Evolutionary conservation across 2,888 invertebrate species (phyloP).

Genomic region (Dolomedes plantarius): DNA sequence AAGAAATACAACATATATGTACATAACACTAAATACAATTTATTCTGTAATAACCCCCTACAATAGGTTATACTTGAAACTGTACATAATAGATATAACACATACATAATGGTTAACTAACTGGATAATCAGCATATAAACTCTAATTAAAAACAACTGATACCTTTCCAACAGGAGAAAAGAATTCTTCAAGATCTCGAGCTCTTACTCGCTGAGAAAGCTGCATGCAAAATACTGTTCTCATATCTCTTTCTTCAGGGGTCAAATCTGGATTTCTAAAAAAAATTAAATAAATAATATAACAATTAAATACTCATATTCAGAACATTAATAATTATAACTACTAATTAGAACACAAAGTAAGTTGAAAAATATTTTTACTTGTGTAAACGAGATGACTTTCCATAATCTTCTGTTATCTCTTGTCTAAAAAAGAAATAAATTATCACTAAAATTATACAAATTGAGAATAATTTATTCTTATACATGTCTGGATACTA

Average conservation of each 20-base stretch:
- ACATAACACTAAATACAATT: too few relatives aligned
- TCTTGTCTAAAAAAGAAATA: constrained; percentile 28
- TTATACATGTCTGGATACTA: too few relatives aligned
- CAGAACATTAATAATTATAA: neutral
- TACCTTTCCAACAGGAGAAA: constrained; percentile 98
- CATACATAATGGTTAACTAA: too few relatives aligned
- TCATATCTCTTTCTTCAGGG: constrained; percentile 96
- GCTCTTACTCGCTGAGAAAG: constrained; percentile 94
- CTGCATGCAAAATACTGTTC: constrained; percentile 99
- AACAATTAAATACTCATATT: neutral
- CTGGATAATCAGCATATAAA: too few relatives aligned
- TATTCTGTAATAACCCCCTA: too few relatives aligned
- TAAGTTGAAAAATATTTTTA: too few relatives aligned
- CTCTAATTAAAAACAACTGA: too few relatives aligned
- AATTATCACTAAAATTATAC: neutral
- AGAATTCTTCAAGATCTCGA: constrained; percentile 97
- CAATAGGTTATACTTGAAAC: too few relatives aligned
- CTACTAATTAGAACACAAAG: neutral
- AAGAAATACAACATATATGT: too few relatives aligned
- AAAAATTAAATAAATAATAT: constrained; percentile 9
- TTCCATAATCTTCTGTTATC: constrained; percentile 32
- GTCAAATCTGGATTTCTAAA: constrained; percentile 68
- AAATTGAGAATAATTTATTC: neutral
- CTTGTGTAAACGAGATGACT: constrained; percentile 51
- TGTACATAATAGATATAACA: too few relatives aligned